Conservation (phyloP, 2,797 vertebrate species). For the Sebastes matsubarae region DNA sequence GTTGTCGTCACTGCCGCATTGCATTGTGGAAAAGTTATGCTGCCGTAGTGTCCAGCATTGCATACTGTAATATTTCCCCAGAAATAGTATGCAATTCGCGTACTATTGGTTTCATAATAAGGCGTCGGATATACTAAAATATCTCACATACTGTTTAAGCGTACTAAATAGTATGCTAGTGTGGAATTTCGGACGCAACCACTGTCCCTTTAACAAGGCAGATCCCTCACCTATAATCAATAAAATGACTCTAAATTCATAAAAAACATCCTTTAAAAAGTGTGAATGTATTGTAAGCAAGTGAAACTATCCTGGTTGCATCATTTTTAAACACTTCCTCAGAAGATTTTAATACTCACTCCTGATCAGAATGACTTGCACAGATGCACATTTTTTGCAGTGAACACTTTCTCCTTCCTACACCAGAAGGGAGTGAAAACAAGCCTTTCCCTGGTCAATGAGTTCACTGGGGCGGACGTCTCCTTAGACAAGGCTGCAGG, state of each 20-base stretch:
- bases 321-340: not conserved
- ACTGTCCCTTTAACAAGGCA: not conserved
- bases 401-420: conserved; percentile 36
- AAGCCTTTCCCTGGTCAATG: conserved; percentile 78
- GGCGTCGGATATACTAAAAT: no score
- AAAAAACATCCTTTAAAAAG: not conserved
- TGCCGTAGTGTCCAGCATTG: no score
- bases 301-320: not conserved
- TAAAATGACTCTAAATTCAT: not conserved
- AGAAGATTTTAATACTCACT: not conserved
- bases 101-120: no score
- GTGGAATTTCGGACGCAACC: no score
- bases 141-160: fast-evolving
- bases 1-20: no score
- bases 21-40: no score
- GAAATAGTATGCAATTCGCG: no score
- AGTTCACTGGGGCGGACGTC: conserved; percentile 77
- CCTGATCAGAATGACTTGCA: conserved; percentile 9
- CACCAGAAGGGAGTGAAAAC: conserved; percentile 72
- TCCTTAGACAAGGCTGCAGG: conserved; percentile 60
- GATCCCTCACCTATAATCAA: no score
- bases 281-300: not conserved
- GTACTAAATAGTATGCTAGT: no score
- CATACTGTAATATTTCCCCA: no score
- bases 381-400: conserved; percentile 52